A percentile compares a stretch with the other conserved stretches of the same genome.
Evolutionary conservation across 2,113 vertebrate species (phyloP).

Genomic region (Etheostoma spectabile): DNA sequence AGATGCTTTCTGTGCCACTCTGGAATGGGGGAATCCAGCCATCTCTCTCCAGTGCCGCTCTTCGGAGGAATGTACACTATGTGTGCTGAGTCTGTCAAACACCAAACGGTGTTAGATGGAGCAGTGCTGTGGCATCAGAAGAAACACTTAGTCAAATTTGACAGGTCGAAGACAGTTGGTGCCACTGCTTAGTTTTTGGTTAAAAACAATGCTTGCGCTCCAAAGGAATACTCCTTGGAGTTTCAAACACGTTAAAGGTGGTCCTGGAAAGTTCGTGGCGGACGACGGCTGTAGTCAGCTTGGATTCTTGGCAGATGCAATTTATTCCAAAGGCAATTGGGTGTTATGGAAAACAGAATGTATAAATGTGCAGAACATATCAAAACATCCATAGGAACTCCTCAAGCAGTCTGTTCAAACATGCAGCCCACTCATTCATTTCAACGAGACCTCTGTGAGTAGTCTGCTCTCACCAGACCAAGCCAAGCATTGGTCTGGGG

Average conservation of each 20-base stretch:
- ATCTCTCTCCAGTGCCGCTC: conserved; percentile 50
- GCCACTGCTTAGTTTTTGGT: background rate
- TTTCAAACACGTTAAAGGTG: background rate
- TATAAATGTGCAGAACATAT: background rate
- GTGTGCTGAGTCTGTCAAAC: conserved; percentile 47
- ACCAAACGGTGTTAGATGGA: conserved; percentile 15
- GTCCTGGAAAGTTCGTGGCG: background rate
- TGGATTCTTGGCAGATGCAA: background rate
- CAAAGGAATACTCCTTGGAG: background rate
- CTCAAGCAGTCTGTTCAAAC: background rate
- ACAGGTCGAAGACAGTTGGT: background rate
- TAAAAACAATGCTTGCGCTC: background rate
- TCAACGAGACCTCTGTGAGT: conserved; percentile 11
- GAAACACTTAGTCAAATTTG: background rate
- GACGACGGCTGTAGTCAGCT: background rate
- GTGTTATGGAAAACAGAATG: background rate
- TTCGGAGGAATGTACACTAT: conserved; percentile 63
- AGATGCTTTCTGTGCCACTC: conserved; percentile 73
- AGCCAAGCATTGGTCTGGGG: no score
- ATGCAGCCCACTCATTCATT: background rate
- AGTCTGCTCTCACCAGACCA: no score
- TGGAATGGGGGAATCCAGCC: conserved; percentile 67
- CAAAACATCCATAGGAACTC: conserved; percentile 1
- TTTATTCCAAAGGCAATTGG: conserved; percentile 8
- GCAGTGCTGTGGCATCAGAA: conserved; percentile 21